phyloP scores from a whole-genome alignment of 2,797 vertebrate species.

The Sarcophilus harrisii region DNA sequence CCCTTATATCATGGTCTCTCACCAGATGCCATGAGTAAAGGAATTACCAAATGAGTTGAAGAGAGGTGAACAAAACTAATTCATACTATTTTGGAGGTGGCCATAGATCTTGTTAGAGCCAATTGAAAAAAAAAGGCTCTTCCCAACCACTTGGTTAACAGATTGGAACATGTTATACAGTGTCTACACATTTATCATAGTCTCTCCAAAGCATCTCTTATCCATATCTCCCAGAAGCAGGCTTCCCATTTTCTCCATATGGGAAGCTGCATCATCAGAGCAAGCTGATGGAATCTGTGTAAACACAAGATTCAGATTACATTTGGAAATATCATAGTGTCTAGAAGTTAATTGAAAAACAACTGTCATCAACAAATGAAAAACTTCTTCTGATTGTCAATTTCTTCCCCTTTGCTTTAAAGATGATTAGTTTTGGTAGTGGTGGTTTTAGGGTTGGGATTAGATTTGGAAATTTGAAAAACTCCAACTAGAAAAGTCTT shows the following conservation, averaged over 20 bases:
- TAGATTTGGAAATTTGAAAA: background rate
- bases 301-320: background rate
- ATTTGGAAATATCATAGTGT: background rate
- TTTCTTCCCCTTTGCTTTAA: background rate
- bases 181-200: background rate
- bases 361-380: background rate
- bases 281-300: background rate
- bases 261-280: background rate
- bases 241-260: background rate
- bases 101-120: background rate
- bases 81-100: background rate
- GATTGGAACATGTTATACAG: background rate
- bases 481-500: background rate
- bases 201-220: background rate
- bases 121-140: background rate
- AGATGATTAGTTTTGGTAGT: background rate
- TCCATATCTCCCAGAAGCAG: background rate
- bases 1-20: background rate
- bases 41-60: background rate
- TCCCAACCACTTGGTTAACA: background rate
- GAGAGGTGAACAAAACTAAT: background rate
- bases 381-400: background rate
- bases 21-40: background rate
- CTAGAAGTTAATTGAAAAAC: background rate
- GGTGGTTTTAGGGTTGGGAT: background rate